These are phyloP conservation scores for Poecilus cupreus DNA, from an alignment of 2,888 invertebrate species.

Conservation along the genomic window DNA sequence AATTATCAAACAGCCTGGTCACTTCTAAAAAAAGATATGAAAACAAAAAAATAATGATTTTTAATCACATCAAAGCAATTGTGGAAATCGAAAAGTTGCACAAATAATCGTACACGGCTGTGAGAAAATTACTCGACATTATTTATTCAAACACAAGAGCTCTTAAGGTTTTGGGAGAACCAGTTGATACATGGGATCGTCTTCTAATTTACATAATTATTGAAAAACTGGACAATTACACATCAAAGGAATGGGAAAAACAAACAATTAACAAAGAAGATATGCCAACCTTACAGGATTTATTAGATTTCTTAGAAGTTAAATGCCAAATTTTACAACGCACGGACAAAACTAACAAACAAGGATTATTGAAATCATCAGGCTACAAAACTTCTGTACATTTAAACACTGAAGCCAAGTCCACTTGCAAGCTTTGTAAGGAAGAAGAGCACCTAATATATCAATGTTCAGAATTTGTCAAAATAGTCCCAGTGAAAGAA, in stretches of 20 bases:
- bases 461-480: slow-evolving; percentile 37
- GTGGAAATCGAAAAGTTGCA: background rate
- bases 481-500: background rate
- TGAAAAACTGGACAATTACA: slow-evolving; percentile 37
- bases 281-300: slow-evolving; percentile 22
- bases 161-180: background rate
- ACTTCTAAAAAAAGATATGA: slow-evolving; percentile 57
- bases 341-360: background rate
- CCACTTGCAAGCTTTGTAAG: slow-evolving; percentile 22
- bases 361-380: background rate
- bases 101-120: background rate
- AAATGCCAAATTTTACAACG: slow-evolving; percentile 11
- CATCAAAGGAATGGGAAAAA: slow-evolving; percentile 44
- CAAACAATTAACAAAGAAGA: background rate
- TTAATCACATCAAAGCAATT: slow-evolving; percentile 47
- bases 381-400: background rate
- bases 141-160: background rate
- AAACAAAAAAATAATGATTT: slow-evolving; percentile 52
- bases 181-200: slow-evolving; percentile 39
- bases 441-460: slow-evolving; percentile 39
- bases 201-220: slow-evolving; percentile 14
- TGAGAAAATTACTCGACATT: slow-evolving; percentile 2
- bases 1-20: slow-evolving; percentile 61
- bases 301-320: slow-evolving; percentile 12
- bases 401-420: background rate